Percentiles rank a stretch among this genome's conserved stretches.
Conservation (phyloP, 1,140 invertebrate genomes). For the Condylostylus longicornis region DNA sequence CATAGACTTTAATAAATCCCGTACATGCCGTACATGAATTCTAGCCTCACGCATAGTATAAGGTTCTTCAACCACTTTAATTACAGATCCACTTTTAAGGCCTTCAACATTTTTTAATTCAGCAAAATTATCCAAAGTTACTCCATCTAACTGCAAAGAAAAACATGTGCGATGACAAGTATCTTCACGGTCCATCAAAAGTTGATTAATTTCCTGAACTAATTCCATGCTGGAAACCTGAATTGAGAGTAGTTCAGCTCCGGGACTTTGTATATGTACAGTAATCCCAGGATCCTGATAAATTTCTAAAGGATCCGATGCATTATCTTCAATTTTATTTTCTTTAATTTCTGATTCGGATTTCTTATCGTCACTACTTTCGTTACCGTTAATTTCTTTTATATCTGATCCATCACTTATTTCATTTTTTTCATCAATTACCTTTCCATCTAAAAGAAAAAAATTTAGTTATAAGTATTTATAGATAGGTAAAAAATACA, state of each 20-base stretch:
- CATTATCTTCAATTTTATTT: constrained; percentile 40
- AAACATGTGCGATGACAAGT: constrained; percentile 97
- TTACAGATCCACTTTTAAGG: constrained; percentile 83
- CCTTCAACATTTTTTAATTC: constrained; percentile 94
- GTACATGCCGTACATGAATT: constrained; percentile 91
- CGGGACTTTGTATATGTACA: constrained; percentile 79
- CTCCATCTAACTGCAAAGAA: constrained; percentile 84
- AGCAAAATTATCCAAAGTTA: constrained; percentile 92
- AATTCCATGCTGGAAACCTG: constrained; percentile 95
- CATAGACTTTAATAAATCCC: constrained; percentile 87
- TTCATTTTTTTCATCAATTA: neutral
- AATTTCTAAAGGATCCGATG: constrained; percentile 68
- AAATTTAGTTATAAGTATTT: too few species aligned
- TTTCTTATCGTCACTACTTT: neutral
- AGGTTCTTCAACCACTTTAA: constrained; percentile 87
- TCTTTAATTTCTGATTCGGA: neutral
- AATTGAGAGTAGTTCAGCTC: constrained; percentile 79
- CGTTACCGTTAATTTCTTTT: neutral
- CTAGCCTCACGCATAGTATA: constrained; percentile 95
- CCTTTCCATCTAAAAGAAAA: too few species aligned
- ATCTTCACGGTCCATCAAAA: constrained; percentile 94
- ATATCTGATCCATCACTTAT: neutral
- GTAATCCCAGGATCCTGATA: constrained; percentile 89
- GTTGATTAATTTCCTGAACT: constrained; percentile 96
- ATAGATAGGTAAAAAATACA: too few species aligned